Evolutionary conservation across 2,888 invertebrate species (phyloP).

Genomic region (Lasius platythorax): DNA sequence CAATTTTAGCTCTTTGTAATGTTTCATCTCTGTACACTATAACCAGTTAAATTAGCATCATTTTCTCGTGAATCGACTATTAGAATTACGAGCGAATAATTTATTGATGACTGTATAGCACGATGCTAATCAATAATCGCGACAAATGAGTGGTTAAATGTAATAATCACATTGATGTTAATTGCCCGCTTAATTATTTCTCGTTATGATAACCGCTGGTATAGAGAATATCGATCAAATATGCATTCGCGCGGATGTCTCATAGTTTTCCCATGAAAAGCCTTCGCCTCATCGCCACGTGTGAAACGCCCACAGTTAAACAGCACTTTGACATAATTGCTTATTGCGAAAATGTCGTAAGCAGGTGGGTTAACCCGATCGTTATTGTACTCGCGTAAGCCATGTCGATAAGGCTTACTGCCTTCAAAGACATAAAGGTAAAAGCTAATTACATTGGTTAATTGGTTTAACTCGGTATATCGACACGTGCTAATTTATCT

Average conservation of each 20-base stretch:
- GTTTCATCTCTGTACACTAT: neutral
- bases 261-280: slow-evolving; percentile 32
- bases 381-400: slow-evolving; percentile 56
- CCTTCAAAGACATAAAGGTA: slow-evolving; percentile 46
- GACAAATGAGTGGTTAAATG: slow-evolving; percentile 63
- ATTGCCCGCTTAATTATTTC: slow-evolving; percentile 67
- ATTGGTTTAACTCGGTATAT: slow-evolving; percentile 48
- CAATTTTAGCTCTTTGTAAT: slow-evolving; percentile 1
- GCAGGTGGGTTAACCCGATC: slow-evolving; percentile 60
- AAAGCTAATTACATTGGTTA: slow-evolving; percentile 33
- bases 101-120: slow-evolving; percentile 58
- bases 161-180: slow-evolving; percentile 67
- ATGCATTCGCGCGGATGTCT: neutral
- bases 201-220: slow-evolving; percentile 43
- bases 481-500: slow-evolving; percentile 2
- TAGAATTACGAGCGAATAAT: slow-evolving; percentile 44
- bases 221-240: slow-evolving; percentile 18
- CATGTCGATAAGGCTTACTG: slow-evolving; percentile 52
- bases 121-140: slow-evolving; percentile 60
- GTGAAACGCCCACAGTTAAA: slow-evolving; percentile 53
- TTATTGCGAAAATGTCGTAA: slow-evolving; percentile 68
- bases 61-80: slow-evolving; percentile 54
- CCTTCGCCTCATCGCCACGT: slow-evolving; percentile 3
- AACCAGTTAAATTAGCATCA: slow-evolving; percentile 24
- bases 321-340: slow-evolving; percentile 65